Percentiles rank a stretch among this genome's conserved stretches.
Evolutionary conservation across 2,888 invertebrate genomes (phyloP).

Genomic region (Hipparchia sbordonii): DNA sequence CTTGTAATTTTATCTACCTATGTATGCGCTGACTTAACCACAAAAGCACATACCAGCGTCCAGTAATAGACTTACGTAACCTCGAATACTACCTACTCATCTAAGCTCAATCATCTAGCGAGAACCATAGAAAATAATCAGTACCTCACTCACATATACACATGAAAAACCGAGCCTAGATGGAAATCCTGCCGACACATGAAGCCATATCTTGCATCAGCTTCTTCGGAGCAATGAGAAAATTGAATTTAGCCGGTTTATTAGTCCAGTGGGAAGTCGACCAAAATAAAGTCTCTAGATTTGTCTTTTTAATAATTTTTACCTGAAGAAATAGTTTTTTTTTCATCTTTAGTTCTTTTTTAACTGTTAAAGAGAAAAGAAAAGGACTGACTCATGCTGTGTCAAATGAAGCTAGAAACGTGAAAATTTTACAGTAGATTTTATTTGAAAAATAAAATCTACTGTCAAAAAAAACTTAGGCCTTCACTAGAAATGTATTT

Average conservation of each 20-base stretch:
- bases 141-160: conserved; percentile 5
- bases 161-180: conserved; percentile 43
- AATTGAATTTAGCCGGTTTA: conserved; percentile 54
- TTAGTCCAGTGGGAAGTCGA: conserved; percentile 42
- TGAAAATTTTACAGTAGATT: too few relatives aligned
- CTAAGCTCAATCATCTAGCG: conserved; percentile 55
- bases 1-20: neutral
- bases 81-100: conserved; percentile 59
- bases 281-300: conserved; percentile 45
- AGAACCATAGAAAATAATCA: conserved; percentile 53
- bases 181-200: conserved; percentile 43
- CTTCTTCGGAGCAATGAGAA: conserved; percentile 40
- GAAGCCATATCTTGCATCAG: conserved; percentile 43
- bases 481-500: too few relatives aligned
- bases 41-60: conserved; percentile 23
- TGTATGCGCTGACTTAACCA: neutral
- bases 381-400: too few relatives aligned
- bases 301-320: conserved; percentile 10
- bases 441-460: too few relatives aligned
- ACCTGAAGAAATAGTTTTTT: neutral
- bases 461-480: too few relatives aligned
- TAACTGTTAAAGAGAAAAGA: too few relatives aligned
- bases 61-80: conserved; percentile 58
- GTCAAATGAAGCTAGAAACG: neutral
- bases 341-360: neutral